Evolutionary conservation across 2,888 invertebrate genomes (phyloP), one percentile per base, ranked within the genome.

Genomic region (Creontiades dilutus): DNA sequence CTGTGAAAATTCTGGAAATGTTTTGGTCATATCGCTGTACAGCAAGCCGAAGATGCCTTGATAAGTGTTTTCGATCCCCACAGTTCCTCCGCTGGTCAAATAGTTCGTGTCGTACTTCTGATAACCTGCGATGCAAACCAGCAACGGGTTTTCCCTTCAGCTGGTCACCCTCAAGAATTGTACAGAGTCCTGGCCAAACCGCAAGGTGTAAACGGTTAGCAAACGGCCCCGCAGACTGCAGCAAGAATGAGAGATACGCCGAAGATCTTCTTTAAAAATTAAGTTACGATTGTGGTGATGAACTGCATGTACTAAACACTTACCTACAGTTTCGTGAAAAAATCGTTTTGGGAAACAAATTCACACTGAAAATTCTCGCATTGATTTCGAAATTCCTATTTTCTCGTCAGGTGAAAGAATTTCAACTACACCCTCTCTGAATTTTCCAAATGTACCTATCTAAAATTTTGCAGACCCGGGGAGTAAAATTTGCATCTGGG

Each of bases 141-240:
- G 27, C 23, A 68, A 23, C 68, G 68, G 68, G 23, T 23, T 68
- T 68, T 68, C n/a, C 68, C 68, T 68, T 68, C 68, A 68, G 68
- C 5, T 9, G n/a, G 3, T 61, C 61, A 1, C n/a, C 9, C 19
- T 68, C 68, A 27, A 68, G 68, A 12, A 23, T 68, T 23, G 23
- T 68, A 68, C 23, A 68, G 27, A n/a, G 68, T 68, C 23, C 68
- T 68, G 68, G 68, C 68, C 12, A 68, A 23, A 23, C 68, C 23
- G 68, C 68, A 68, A 23, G 68, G 68, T 4, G 68, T 23, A 23
- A 27, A 68, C 68, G n/a, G 68, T 68, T 23, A 68, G 23, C 23
- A 3, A 23, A 68, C 68, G 0, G 68, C 5, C 23, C 23, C 68
- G 19, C 19, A 4, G 19, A 68, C 12, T 19, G 68, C 27, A 27